Evolutionary conservation across 1,140 invertebrate genomes (phyloP), one percentile per base, ranked within the genome.

Genomic region (Notospermus geniculatus): DNA sequence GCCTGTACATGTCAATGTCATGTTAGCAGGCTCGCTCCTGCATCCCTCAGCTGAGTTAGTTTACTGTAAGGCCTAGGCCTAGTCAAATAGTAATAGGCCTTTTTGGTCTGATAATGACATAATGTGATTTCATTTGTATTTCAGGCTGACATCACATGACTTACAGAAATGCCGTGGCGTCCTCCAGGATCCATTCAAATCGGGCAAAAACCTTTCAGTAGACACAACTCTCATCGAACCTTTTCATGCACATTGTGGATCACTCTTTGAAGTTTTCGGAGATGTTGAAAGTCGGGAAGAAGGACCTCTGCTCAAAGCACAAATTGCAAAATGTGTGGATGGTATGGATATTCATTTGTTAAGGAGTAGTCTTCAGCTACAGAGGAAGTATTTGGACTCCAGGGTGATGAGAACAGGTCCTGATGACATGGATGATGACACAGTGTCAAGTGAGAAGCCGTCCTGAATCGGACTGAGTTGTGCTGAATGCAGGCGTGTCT

Each of bases 261-360:
- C 67, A 22, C 54, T 73, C 36, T 71, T 74, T 56, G 68, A 73
- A 41, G 45, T 73, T 39, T 68, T 74, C 29, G 73, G 73, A 9
- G 71, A 74, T 32, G 17, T 72, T 11, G 43, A 60, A 7, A 50
- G 29, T n/a, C 9, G n/a, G 0, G 30, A 60, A 11, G 28, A 63
- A 13, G 25, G 9, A 32, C n/a, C 64, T n/a, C 27, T 63, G 11
- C 53, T 74, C 25, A 63, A 62, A 22, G 71, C 71, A 2, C 36
- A 66, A 30, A 55, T 74, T 25, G 67, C 72, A 2, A 57, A 71
- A 2, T 70, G 67, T 64, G 68, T 71, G 13, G 73, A 74, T 45
- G 69, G 69, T 2, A 46, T 74, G 41, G 73, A 74, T 52, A 15
- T 73, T 22, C 30, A 59, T 0, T 13, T 73, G 53, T 74, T 70